Conservation (phyloP, 2,888 invertebrate species). For the Mechanitis mazaeus region DNA sequence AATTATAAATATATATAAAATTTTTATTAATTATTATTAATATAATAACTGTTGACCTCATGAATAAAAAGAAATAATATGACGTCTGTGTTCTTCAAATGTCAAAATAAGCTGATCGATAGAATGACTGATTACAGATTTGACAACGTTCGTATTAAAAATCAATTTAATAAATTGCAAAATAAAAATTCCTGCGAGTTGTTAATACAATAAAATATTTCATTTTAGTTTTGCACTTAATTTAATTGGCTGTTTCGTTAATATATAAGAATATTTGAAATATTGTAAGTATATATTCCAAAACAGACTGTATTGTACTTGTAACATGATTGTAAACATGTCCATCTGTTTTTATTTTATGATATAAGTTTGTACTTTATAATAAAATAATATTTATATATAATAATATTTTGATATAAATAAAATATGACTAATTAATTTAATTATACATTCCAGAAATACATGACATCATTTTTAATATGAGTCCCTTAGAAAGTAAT, state of each 20-base stretch:
- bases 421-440: not conserved
- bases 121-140: too few species aligned
- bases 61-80: too few species aligned
- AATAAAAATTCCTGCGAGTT: not conserved
- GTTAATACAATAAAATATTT: not conserved
- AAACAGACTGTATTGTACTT: not conserved
- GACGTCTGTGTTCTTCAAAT: not conserved
- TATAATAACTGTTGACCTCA: too few species aligned
- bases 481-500: constrained; percentile 77
- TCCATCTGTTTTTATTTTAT: not conserved
- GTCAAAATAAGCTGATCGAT: constrained; percentile 4
- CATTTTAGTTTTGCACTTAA: not conserved
- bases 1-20: too few species aligned
- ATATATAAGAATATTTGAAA: not conserved
- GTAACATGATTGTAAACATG: not conserved
- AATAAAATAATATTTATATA: not conserved
- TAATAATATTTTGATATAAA: not conserved
- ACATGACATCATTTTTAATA: constrained; percentile 26
- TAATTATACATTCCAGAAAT: not conserved
- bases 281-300: not conserved
- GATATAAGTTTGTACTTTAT: not conserved
- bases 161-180: too few species aligned
- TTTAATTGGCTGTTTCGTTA: not conserved
- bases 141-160: not conserved
- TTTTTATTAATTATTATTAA: not conserved